Evolutionary conservation across 1,140 invertebrate genomes (phyloP), one percentile per base, ranked within the genome.

Genomic region (Chrysomallon squamiferum): DNA sequence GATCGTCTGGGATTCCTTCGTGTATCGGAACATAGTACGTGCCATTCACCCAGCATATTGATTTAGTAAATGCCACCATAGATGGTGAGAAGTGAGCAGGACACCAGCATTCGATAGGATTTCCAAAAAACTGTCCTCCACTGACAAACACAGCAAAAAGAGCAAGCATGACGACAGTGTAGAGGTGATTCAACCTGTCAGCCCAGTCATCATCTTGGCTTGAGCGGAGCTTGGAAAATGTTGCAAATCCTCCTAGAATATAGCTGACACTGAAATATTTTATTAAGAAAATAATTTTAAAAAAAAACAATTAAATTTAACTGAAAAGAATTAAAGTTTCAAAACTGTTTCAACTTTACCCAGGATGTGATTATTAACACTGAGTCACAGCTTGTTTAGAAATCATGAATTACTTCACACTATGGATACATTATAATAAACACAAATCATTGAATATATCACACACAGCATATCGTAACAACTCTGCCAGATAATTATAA

Each of bases 31-130:
- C 72, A 59, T 79, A 81, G 84, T 96, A 98, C 11, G 95, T 98
- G 71, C 95, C 96, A 80, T 96, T 93, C 78, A 96, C 94, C 94
- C 94, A 97, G 88, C 95, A 96, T 87, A 93, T 95, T 43, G 94
- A 94, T 86, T 96, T 95, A 76, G 95, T 89, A 61, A 85, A 85
- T 20, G 76, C 71, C 5, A 79, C 72, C 58, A 77, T 72, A 2
- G 79, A 49, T 27, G 65, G 70, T n/a, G 57, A 77, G 61, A 82
- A 84, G 35, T 79, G 72, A 0, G 74, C 74, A 29, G 80, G 78
- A 41, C 67, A 71, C 71, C 71, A 78, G 61, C 80, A 84, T 35
- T 71, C 65, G 43, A 84, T 83, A 3, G 80, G 80, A 59, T 82
- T 77, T 52, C 95, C 94, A 3, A 97, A 95, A 88, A 97, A 97